Percentiles rank a stretch among this genome's conserved stretches.
Evolutionary conservation across 2,797 vertebrate genomes (phyloP).

Genomic region (Zalophus californianus): DNA sequence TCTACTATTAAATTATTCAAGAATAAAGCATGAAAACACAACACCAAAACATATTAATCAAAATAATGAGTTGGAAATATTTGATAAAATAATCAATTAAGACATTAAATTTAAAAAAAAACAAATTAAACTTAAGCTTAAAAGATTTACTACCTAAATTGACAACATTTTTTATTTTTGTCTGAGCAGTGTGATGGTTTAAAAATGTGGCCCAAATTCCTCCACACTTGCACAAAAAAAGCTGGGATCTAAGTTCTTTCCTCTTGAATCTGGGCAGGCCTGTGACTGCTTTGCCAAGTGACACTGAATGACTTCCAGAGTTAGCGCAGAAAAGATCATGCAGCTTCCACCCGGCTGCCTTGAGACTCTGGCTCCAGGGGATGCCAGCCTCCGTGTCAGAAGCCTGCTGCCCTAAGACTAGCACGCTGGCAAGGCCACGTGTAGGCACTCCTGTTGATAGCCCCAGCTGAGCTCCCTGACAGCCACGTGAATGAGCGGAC

Average conservation of each 20-base stretch:
- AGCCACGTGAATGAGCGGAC: background rate
- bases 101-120: background rate
- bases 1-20: constrained; percentile 50
- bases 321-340: background rate
- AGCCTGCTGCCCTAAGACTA: no score
- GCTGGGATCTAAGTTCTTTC: background rate
- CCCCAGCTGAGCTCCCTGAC: background rate
- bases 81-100: background rate
- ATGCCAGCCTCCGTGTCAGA: background rate
- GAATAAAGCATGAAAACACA: background rate
- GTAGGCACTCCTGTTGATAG: background rate
- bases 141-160: background rate
- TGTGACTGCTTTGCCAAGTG: background rate
- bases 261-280: background rate
- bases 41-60: background rate
- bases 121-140: background rate
- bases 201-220: background rate
- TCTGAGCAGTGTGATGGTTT: background rate
- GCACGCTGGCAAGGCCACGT: no score
- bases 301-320: background rate
- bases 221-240: background rate
- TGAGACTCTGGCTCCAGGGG: background rate
- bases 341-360: background rate
- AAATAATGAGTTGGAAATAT: constrained; percentile 8
- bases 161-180: background rate